Base-by-base conservation (phyloP, 1,140 invertebrate genomes). In the Diorhabda elongata region DNA sequence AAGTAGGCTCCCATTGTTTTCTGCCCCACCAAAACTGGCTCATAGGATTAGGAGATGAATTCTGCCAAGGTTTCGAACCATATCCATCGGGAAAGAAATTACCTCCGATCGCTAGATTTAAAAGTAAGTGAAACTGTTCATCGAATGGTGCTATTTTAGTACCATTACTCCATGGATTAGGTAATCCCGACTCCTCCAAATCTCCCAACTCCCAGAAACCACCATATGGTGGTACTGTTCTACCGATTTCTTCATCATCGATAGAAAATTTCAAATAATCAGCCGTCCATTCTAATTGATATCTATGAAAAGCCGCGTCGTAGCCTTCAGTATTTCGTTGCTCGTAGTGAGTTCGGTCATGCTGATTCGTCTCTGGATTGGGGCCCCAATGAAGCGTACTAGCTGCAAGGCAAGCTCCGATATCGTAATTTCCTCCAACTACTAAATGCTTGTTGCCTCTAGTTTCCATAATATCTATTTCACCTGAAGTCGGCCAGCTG, bases 341-440 rank as follows among this genome's bases (percentile, higher is more conserved):
- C 60, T 81, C 67, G 79, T 79, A 85, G 67, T 86, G 83, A 3
- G 87, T n/a, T n/a, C n/a, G n/a, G n/a, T n/a, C n/a, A n/a, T 84
- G 88, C 5, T 78, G 81, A 74, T 90, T 87, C 26, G 82, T 73
- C 9, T 73, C 81, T 47, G 81, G 83, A 67, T 83, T 83, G 3
- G 88, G 87, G 9, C 88, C 89, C 73, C 84, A 90, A 75, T 90
- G 89, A 5, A 90, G 79, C 0, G 88, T 89, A 3, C 84, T 84
- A 2, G 81, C 83, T 0, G 85, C 79, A 69, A 84, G 84, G 64
- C 89, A 84, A 0, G 81, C 81, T 3, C 89, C 89, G 72, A 88
- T 85, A 69, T 87, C 84, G 0, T 79, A 70, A 7, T 85, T 86
- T 47, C 83, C 81, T 3, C 26, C 5, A 44, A 73, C 59, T 4